Conservation (phyloP, 2,113 vertebrate genomes). For the Callospermophilus lateralis region DNA sequence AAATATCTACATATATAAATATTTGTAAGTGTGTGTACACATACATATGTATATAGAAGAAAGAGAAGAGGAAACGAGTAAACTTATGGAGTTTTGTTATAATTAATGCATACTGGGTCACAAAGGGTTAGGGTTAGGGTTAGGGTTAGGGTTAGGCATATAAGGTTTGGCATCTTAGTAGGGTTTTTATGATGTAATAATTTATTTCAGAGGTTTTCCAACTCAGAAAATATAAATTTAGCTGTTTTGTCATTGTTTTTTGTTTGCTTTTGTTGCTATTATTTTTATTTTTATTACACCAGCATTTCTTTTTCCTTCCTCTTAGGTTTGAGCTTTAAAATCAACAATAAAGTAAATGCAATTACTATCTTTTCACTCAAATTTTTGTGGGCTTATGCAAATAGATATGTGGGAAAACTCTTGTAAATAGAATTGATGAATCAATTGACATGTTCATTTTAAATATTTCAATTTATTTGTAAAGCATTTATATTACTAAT, state of each 20-base stretch:
- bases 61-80: not conserved
- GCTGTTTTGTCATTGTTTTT: not conserved
- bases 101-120: not conserved
- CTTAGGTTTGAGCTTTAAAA: not conserved
- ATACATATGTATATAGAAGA: not conserved
- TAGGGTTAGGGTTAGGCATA: too few relatives aligned
- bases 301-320: not conserved
- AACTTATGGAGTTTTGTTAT: not conserved
- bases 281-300: not conserved
- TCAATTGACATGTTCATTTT: not conserved
- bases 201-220: not conserved
- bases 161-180: not conserved
- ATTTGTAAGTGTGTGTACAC: not conserved
- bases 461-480: constrained; percentile 37
- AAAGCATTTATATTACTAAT: not conserved
- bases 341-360: not conserved
- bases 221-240: not conserved
- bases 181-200: not conserved
- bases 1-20: not conserved
- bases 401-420: not conserved
- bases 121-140: too few relatives aligned
- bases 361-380: not conserved
- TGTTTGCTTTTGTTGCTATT: not conserved
- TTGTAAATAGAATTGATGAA: not conserved
- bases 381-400: not conserved